Evolutionary conservation across 2,888 invertebrate species (phyloP).

Genomic region (Limnephilus rhombicus): DNA sequence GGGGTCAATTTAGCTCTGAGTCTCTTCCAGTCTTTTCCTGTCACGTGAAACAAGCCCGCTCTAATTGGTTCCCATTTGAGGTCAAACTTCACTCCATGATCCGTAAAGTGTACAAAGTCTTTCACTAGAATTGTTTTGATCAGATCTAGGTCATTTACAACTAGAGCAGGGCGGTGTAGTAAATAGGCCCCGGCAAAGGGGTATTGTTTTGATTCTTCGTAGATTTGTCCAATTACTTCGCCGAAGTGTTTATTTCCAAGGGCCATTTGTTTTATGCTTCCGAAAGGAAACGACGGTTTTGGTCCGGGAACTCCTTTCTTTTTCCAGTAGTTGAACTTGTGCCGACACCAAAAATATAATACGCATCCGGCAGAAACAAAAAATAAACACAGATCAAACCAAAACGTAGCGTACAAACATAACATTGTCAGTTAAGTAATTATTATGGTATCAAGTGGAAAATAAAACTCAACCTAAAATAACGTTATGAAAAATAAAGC

Average conservation of each 20-base stretch:
- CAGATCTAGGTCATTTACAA: slow-evolving; percentile 69
- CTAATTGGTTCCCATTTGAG: slow-evolving; percentile 70
- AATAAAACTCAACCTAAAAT: too few species aligned
- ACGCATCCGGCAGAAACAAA: neutral
- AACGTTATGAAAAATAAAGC: too few species aligned
- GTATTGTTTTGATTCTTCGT: neutral
- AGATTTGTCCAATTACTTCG: neutral
- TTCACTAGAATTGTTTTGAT: slow-evolving; percentile 69
- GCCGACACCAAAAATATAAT: neutral
- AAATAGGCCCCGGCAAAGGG: slow-evolving; percentile 57
- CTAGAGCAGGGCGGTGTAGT: slow-evolving; percentile 54
- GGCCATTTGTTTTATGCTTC: slow-evolving; percentile 25
- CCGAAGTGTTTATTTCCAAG: neutral
- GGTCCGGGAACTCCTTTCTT: slow-evolving; percentile 42
- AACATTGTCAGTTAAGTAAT: neutral
- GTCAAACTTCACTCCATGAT: slow-evolving; percentile 70
- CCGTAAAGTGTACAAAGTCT: slow-evolving; percentile 71
- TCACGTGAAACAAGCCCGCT: slow-evolving; percentile 69
- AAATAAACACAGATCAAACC: neutral
- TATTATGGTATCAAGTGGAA: neutral
- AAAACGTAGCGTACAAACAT: neutral
- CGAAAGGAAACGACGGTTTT: slow-evolving; percentile 16
- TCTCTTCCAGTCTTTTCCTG: slow-evolving; percentile 73
- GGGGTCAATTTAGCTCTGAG: slow-evolving; percentile 73
- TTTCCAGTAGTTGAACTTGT: slow-evolving; percentile 36